Base-by-base conservation (phyloP, 2,113 vertebrate species). In the Typhlomys cinereus region DNA sequence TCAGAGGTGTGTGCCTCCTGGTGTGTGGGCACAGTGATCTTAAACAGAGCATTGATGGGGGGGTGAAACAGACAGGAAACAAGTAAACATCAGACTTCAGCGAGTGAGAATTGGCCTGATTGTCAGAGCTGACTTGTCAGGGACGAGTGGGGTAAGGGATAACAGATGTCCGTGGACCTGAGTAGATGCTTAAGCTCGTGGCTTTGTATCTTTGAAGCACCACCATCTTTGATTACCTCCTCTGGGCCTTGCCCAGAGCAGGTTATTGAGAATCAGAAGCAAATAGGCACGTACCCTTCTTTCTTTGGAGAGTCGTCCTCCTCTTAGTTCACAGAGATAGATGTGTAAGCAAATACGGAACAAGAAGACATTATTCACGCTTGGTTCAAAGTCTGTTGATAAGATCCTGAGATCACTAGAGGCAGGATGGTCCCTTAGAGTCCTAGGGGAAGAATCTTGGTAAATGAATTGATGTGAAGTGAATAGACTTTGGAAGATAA, bases 401-500 rank as follows among this genome's bases (percentile, higher is more conserved):
- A 79, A 82, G 50, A 80, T 69, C 70, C 29, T 81, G 13, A 59
- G 31, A 57, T 74, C 81, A 75, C 27, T 44, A 13, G 61, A 25
- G 36, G 73, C 34, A 73, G 18, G 52, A 27, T 83, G 36, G 21
- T 76, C 88, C 78, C 0, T 61, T 91, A n/a, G 31, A 36, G 20
- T n/a, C 50, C 27, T 64, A 57, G 44, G 36, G 46, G 61, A 48
- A 75, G 44, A n/a, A n/a, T 52, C n/a, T 75, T 69, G 41, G 36
- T 57, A 64, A 61, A n/a, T n/a, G 48, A 83, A 69, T 61, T 64
- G 6, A n/a, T 79, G 61, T 50, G 39, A 62, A 79, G 13, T 59
- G 48, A 85, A n/a, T 75, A 80, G 34, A 82, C 79, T 89, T 89
- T 50, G 36, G 64, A 86, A 52, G 20, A 46, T 84, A 44, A 80